These are phyloP conservation scores for Mizuhopecten yessoensis DNA, from an alignment of 1,140 invertebrate species.

Conservation along the genomic window DNA sequence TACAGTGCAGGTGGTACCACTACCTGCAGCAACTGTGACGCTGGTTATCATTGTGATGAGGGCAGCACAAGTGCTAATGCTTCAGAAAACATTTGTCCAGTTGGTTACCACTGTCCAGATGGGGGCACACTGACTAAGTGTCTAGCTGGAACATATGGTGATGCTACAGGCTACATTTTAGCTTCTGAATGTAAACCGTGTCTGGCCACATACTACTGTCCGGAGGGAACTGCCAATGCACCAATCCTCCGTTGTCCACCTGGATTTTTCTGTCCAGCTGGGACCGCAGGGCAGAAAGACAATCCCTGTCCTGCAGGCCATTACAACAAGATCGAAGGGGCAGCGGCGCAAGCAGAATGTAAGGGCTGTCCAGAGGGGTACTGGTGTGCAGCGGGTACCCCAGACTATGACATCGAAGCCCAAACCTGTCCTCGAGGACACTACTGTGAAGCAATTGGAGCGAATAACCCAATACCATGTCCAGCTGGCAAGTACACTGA, in stretches of 20 bases:
- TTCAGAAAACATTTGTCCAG: conserved; percentile 69
- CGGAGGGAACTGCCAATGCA: conserved; percentile 73
- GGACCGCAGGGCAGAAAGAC: conserved; percentile 74
- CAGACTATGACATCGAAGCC: conserved; percentile 71
- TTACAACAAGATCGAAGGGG: conserved; percentile 73
- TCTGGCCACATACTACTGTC: conserved; percentile 79
- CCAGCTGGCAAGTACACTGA: conserved; percentile 80
- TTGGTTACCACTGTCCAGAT: conserved; percentile 79
- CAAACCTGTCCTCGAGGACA: conserved; percentile 75
- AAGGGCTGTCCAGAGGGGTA: conserved; percentile 75
- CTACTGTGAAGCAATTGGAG: conserved; percentile 72
- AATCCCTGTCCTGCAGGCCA: conserved; percentile 75
- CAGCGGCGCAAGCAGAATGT: conserved; percentile 68
- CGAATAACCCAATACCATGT: conserved; percentile 69
- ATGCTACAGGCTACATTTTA: conserved; percentile 64
- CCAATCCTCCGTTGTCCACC: conserved; percentile 75
- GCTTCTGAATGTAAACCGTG: conserved; percentile 73
- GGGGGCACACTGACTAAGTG: conserved; percentile 73
- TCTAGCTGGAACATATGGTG: conserved; percentile 77
- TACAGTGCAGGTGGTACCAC: conserved; percentile 70
- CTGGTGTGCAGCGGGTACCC: conserved; percentile 76
- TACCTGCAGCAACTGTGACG: conserved; percentile 71
- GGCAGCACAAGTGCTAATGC: conserved; percentile 75
- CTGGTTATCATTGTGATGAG: conserved; percentile 78
- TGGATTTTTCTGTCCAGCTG: conserved; percentile 76